Conservation (phyloP, 2,888 invertebrate genomes). For the Podabrus alpinus region DNA sequence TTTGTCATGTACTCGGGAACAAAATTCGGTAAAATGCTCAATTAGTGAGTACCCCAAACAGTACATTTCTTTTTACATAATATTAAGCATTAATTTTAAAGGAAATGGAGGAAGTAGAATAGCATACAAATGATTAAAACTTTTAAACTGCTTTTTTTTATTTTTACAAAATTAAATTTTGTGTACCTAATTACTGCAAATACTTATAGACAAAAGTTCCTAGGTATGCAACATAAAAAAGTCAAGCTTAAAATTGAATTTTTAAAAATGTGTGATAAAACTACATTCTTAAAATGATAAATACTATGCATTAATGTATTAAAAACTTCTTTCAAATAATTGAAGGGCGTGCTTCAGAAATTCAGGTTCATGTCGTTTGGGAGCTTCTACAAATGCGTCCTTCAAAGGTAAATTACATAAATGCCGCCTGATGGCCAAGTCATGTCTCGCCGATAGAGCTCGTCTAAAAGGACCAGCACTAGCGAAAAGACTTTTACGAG, state of each 20-base stretch:
- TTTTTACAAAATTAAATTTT: not conserved
- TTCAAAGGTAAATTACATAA: conserved; percentile 70
- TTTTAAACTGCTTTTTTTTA: not conserved
- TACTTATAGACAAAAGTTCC: not conserved
- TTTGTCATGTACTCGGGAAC: no score
- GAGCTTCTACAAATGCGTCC: conserved; percentile 57
- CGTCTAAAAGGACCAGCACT: conserved; percentile 76
- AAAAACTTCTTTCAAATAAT: conserved; percentile 51
- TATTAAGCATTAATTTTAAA: no score
- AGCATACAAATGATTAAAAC: no score
- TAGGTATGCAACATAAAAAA: not conserved
- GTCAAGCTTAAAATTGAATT: not conserved
- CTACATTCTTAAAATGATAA: not conserved
- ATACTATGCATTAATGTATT: not conserved
- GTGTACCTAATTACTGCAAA: not conserved
- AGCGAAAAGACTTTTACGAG: conserved; percentile 66
- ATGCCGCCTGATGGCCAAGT: conserved; percentile 73
- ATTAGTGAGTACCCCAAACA: no score
- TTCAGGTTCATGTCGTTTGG: conserved; percentile 52
- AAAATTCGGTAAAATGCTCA: no score
- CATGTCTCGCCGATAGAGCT: conserved; percentile 79
- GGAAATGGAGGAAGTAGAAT: no score
- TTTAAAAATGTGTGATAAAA: not conserved
- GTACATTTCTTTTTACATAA: no score
- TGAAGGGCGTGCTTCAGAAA: conserved; percentile 50